Conservation (phyloP, 2,113 vertebrate genomes). For the Steatornis caripensis region DNA sequence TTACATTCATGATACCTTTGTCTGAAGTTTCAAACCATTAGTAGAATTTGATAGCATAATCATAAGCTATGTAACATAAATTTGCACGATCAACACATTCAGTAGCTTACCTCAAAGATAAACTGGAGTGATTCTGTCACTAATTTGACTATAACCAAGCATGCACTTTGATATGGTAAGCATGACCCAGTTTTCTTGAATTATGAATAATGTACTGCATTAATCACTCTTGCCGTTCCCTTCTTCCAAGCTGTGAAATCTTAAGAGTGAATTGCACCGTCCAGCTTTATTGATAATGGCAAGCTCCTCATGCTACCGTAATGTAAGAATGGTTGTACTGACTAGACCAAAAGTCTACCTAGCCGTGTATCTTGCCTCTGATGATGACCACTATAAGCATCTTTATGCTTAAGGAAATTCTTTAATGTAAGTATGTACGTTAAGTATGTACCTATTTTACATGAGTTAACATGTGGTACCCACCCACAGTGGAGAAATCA, state of each 20-base stretch:
- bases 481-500: background rate
- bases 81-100: background rate
- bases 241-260: background rate
- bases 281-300: background rate
- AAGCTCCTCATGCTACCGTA: background rate
- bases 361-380: background rate
- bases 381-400: background rate
- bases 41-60: background rate
- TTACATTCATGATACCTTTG: background rate
- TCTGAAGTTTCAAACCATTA: background rate
- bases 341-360: background rate
- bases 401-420: background rate
- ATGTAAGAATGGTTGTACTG: background rate
- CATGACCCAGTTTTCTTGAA: background rate
- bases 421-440: accelerated
- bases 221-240: background rate
- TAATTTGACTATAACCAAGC: background rate
- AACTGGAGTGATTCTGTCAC: background rate
- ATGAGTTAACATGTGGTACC: background rate
- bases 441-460: background rate
- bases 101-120: background rate
- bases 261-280: background rate
- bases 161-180: background rate
- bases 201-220: background rate
- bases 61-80: background rate